phyloP scores from a whole-genome alignment of 2,888 invertebrate species.

The Molanna angustata region DNA sequence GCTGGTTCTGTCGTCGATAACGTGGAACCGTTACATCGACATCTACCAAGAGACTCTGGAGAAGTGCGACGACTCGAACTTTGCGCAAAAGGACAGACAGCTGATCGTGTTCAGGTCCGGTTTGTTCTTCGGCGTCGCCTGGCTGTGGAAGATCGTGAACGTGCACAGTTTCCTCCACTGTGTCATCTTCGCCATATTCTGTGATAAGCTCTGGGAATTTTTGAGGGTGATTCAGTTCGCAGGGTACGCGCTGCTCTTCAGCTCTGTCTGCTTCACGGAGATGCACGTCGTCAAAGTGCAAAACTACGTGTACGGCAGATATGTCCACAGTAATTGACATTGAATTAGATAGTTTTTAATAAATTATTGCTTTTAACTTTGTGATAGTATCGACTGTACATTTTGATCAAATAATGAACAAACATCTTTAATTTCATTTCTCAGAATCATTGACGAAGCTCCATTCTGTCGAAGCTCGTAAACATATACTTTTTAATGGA shows the following conservation, averaged over 20 bases:
- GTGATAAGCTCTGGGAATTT: conserved; percentile 80
- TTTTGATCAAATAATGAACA: too few relatives aligned
- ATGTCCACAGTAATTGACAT: too few relatives aligned
- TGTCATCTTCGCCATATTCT: conserved; percentile 72
- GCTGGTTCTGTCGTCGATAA: conserved; percentile 69
- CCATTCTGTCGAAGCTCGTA: too few relatives aligned
- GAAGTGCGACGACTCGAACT: conserved; percentile 52
- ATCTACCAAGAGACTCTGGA: conserved; percentile 76
- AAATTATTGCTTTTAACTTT: too few relatives aligned
- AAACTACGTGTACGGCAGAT: conserved; percentile 53
- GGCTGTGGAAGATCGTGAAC: conserved; percentile 75
- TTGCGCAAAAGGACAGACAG: conserved; percentile 53
- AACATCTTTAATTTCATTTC: too few relatives aligned
- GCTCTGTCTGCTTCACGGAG: conserved; percentile 69
- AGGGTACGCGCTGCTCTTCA: conserved; percentile 66
- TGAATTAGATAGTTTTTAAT: too few relatives aligned
- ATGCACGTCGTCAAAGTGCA: conserved; percentile 63
- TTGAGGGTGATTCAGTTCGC: conserved; percentile 66
- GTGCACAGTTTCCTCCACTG: conserved; percentile 75
- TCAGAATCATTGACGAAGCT: too few relatives aligned
- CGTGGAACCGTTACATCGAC: conserved; percentile 83
- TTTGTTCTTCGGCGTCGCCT: conserved; percentile 69
- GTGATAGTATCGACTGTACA: too few relatives aligned
- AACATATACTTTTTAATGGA: too few relatives aligned
- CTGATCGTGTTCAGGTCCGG: conserved; percentile 66